Percentiles rank a stretch among this genome's conserved stretches.
phyloP scores from a whole-genome alignment of 2,113 vertebrate genomes.

The Cyprinus carpio region DNA sequence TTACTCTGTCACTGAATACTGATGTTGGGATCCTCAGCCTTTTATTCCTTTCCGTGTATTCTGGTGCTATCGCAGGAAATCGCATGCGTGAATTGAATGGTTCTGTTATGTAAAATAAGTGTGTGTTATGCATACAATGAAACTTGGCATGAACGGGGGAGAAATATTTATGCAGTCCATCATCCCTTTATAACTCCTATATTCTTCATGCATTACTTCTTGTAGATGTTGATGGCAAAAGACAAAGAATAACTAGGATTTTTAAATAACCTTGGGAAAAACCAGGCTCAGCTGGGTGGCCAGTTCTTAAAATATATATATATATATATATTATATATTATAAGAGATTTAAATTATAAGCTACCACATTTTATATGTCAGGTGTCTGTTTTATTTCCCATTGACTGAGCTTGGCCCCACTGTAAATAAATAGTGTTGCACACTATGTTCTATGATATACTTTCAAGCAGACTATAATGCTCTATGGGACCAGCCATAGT shows the following conservation, averaged over 20 bases:
- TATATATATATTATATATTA: not conserved
- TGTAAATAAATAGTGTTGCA: not conserved
- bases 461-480: not conserved
- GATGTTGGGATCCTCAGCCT: not conserved
- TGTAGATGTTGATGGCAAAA: not conserved
- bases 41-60: not conserved
- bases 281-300: too few species aligned
- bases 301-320: too few species aligned
- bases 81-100: not conserved
- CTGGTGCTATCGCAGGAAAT: not conserved
- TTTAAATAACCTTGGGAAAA: too few species aligned
- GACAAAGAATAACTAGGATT: not conserved
- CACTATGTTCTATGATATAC: not conserved
- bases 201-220: not conserved
- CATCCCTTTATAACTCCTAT: not conserved
- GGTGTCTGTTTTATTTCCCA: not conserved
- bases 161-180: conserved; percentile 6
- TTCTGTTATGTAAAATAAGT: not conserved
- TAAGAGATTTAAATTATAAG: not conserved
- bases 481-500: not conserved
- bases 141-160: not conserved
- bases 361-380: not conserved
- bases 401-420: not conserved
- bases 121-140: conserved; percentile 6
- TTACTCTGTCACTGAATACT: not conserved